These are phyloP conservation scores for Lutraria rhynchaena DNA, from an alignment of 1,140 invertebrate species.

Conservation along the genomic window DNA sequence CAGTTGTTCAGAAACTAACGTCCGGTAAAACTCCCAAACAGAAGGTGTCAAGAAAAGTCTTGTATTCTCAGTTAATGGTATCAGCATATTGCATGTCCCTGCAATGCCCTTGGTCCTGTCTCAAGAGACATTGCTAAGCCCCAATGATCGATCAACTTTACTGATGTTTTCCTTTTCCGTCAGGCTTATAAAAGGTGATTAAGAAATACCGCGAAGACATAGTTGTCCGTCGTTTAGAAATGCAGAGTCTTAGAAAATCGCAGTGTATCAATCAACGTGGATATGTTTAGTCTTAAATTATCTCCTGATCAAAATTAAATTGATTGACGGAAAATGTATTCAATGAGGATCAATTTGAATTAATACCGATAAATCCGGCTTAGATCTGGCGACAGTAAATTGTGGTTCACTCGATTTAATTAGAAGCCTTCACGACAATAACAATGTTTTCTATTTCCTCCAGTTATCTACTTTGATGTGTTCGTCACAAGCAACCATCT, in stretches of 20 bases:
- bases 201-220: conserved; percentile 34
- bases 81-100: no score
- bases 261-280: conserved; percentile 30
- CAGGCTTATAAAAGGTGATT: conserved; percentile 59
- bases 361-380: conserved; percentile 60
- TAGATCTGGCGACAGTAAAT: conserved; percentile 50
- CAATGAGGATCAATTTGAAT: conserved; percentile 56
- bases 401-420: conserved; percentile 54
- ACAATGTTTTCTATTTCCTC: conserved; percentile 45
- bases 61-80: no score
- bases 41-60: no score
- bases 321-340: conserved; percentile 63
- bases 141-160: conserved; percentile 24
- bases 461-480: conserved; percentile 52
- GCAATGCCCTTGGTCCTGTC: no score
- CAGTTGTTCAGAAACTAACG: no score
- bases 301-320: conserved; percentile 61
- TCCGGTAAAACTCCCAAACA: no score
- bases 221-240: conserved; percentile 49
- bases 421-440: conserved; percentile 40
- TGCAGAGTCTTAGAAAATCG: conserved; percentile 15
- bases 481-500: conserved; percentile 24
- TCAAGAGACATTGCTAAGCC: no score
- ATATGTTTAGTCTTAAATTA: conserved; percentile 59
- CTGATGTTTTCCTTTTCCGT: conserved; percentile 6